Conservation (phyloP, 1,140 invertebrate genomes). For the Colletes latitarsis region DNA sequence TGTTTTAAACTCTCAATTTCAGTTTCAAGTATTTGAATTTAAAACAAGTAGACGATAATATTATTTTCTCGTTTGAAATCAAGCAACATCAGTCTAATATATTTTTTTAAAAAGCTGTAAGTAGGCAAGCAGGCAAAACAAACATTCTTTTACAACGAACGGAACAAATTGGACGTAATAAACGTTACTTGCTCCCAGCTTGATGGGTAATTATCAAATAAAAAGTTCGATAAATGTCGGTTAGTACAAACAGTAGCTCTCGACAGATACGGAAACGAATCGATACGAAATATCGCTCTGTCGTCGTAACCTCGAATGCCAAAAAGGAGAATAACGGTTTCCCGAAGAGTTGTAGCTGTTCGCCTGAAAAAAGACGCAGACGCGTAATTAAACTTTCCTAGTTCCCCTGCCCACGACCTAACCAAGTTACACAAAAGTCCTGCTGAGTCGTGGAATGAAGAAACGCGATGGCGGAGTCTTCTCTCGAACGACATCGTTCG, state of each 20-base stretch:
- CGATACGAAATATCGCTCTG: slow-evolving; percentile 1
- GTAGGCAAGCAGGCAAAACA: no score
- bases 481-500: slow-evolving; percentile 25
- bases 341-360: slow-evolving; percentile 29
- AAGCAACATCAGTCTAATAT: no score
- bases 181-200: background rate
- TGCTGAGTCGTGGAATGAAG: slow-evolving; percentile 29
- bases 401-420: slow-evolving; percentile 13
- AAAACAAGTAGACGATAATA: background rate
- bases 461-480: background rate
- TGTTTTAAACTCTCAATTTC: no score
- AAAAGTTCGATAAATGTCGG: background rate
- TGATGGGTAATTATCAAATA: no score
- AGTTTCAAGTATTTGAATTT: no score
- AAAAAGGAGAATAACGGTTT: slow-evolving; percentile 2
- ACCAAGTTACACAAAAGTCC: slow-evolving; percentile 54
- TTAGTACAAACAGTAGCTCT: background rate
- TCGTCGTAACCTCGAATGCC: slow-evolving; percentile 8
- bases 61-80: no score
- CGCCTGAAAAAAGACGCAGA: slow-evolving; percentile 28
- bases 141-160: no score
- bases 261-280: background rate
- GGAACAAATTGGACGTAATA: background rate
- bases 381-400: slow-evolving; percentile 60
- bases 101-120: background rate